These are phyloP conservation scores for Agonopterix alstromeriana DNA, from an alignment of 2,888 invertebrate genomes.

Conservation along the genomic window DNA sequence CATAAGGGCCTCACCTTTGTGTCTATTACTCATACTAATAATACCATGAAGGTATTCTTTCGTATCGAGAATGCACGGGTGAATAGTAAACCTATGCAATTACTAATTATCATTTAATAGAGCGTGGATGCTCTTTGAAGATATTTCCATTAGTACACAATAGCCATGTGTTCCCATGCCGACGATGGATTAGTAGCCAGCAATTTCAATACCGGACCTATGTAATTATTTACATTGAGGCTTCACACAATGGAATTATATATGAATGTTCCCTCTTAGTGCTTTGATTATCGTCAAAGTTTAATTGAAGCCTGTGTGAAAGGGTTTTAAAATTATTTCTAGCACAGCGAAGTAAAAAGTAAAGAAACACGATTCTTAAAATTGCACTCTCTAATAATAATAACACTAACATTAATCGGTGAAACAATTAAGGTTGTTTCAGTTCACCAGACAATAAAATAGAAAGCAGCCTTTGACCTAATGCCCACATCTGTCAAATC, in stretches of 20 bases:
- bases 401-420: no score
- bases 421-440: no score
- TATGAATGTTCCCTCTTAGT: not conserved
- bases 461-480: conserved; percentile 40
- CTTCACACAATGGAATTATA: conserved; percentile 33
- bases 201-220: conserved; percentile 26
- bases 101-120: conserved; percentile 33
- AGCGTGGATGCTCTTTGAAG: conserved; percentile 23
- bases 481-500: conserved; percentile 45
- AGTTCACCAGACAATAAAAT: conserved; percentile 13
- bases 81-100: conserved; percentile 13
- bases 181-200: conserved; percentile 25
- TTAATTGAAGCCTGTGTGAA: no score
- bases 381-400: no score
- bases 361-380: no score
- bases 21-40: no score
- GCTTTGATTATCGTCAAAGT: not conserved
- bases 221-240: conserved; percentile 40
- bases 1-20: no score
- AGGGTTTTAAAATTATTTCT: no score
- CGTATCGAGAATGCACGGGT: conserved; percentile 1
- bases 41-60: not conserved
- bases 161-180: conserved; percentile 22
- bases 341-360: no score
- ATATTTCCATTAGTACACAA: conserved; percentile 37